Conservation (phyloP, 2,888 invertebrate genomes). For the Ophraella communa region DNA sequence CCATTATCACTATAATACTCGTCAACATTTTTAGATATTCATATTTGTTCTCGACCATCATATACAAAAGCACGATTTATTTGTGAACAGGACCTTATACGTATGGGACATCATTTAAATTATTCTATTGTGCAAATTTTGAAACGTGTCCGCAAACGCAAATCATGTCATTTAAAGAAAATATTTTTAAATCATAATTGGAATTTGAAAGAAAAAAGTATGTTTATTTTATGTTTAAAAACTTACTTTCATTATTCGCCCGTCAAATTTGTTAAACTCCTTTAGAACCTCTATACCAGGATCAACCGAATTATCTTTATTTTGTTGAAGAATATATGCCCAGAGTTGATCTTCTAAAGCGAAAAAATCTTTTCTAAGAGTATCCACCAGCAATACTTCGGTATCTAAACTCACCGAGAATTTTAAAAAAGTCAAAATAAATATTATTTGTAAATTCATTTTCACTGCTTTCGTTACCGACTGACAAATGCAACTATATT, state of each 20-base stretch:
- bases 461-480: background rate
- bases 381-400: slow-evolving; percentile 61
- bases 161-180: no score
- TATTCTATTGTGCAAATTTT: no score
- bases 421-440: slow-evolving; percentile 4
- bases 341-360: slow-evolving; percentile 64
- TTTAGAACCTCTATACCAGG: slow-evolving; percentile 17
- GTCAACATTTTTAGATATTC: no score
- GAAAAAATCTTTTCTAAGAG: slow-evolving; percentile 66
- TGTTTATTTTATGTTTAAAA: background rate
- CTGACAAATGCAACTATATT: background rate
- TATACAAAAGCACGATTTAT: no score
- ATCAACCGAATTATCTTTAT: slow-evolving; percentile 16
- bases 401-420: background rate
- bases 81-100: no score
- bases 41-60: no score
- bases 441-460: background rate
- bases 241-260: slow-evolving; percentile 27
- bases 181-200: no score
- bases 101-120: no score
- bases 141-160: no score
- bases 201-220: no score
- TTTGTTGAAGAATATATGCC: slow-evolving; percentile 42
- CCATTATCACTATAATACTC: no score
- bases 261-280: slow-evolving; percentile 22